Base-by-base conservation (phyloP, 1,140 invertebrate species). In the Zelostemma sp. region DNA sequence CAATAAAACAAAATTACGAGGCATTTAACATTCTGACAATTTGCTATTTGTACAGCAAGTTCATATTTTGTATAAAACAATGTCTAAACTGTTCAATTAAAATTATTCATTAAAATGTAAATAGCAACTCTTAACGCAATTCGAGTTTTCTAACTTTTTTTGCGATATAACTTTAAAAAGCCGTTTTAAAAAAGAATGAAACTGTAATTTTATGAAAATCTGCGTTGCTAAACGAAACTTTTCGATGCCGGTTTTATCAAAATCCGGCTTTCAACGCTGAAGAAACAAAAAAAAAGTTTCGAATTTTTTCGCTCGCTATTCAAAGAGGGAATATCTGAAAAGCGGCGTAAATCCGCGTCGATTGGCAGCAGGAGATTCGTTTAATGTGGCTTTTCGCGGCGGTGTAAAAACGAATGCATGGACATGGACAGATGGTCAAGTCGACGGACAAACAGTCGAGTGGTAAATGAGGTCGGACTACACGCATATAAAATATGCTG, bases 401-500 rank as follows among this genome's bases (percentile, higher is more conserved):
- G 35, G 48, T 45, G 48, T 64, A 46, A 49, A 49, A 48, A 17
- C 41, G 16, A 49, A 66, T 19, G 28, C 28, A 31, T 6, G 49
- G 33, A 43, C 33, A 28, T 35, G 45, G 51, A 53, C 14, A 18
- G 9, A 65, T 49, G 47, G 55, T 38, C 9, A 11, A 2, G 9
- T 12, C 2, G 9, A 38, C 35, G 38, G 50, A 53, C 46, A 45
- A 55, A 55, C 56, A 51, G 56, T 33, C 45, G 25, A 12, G 14
- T 53, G 46, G 53, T 66, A 63, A 66, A 71, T 71, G 63, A 62
- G 57, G 58, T 58, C 38, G 43, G 55, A 40, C 11, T 63, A 35
- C 55, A 66, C 63, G 63, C 63, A 66, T 66, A 80, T 80, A 82
- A 82, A 80, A 82, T 82, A 80, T 81, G 75, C 75, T 73, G 68